phyloP scores from a whole-genome alignment of 2,888 invertebrate species.

The Hirtodrosophila cameraria region DNA sequence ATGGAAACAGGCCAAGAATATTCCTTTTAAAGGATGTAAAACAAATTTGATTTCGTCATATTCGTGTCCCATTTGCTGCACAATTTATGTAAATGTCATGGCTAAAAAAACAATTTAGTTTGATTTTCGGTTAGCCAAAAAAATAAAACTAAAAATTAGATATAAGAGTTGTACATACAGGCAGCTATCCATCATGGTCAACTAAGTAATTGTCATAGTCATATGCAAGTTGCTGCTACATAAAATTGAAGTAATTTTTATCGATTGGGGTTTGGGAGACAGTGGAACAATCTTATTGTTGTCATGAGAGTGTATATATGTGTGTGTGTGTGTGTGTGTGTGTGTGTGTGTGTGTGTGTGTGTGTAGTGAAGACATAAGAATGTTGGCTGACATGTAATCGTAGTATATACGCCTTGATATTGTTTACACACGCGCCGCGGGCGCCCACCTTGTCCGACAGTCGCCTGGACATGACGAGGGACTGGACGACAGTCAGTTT shows the following conservation, averaged over 20 bases:
- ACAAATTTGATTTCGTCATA: conserved; percentile 8
- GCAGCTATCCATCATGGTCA: conserved; percentile 31
- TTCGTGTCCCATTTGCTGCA: background rate
- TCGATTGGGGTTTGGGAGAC: conserved; percentile 44
- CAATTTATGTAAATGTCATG: conserved; percentile 15
- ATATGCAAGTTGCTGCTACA: conserved; percentile 33
- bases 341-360: background rate
- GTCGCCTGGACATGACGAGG: conserved; percentile 18
- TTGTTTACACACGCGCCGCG: conserved; percentile 51
- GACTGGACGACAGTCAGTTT: background rate
- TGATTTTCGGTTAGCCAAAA: background rate
- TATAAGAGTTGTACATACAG: background rate
- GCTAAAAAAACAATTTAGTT: conserved; percentile 4
- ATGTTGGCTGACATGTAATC: conserved; percentile 58
- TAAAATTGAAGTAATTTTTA: conserved; percentile 50
- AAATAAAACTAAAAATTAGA: background rate
- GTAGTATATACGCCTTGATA: conserved; percentile 46
- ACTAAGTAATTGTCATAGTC: conserved; percentile 37
- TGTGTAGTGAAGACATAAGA: conserved; percentile 65
- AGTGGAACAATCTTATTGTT: conserved; percentile 12
- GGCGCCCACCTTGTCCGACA: conserved; percentile 48
- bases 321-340: conserved; percentile 6
- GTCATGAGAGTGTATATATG: background rate
- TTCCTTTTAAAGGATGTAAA: too few species aligned
- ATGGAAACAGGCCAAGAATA: too few species aligned